Base-by-base conservation (phyloP, 1,140 invertebrate genomes). In the Philopotamus ludificatus region DNA sequence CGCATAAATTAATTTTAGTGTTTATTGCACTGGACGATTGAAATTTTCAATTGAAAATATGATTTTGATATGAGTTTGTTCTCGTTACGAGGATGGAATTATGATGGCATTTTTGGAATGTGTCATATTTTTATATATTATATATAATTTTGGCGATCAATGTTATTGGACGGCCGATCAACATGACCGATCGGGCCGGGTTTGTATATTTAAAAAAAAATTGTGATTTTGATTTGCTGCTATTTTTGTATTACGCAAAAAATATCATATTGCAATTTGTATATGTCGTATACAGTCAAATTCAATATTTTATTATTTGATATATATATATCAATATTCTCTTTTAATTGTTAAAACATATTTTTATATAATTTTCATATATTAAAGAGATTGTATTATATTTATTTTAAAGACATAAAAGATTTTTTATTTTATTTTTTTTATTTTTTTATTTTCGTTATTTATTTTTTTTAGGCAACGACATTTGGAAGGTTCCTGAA, bases 361-460 rank as follows among this genome's bases (percentile, higher is more conserved):
- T 47, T 47, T 47, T 47, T 47, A 47, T 47, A 47, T 47, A 47
- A 47, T 47, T 47, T 47, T 16, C 44, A 47, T 47, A 47, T 47
- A 47, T 47, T 47, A 16, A 47, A 47, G 44, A 47, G 44, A 47
- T 47, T 47, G 44, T 47, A 47, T 47, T 47, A 47, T 47, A 47
- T 47, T 47, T 47, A 47, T 47, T 47, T 47, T 47, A 47, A 9
- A 47, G 7, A 47, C 18, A 15, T 15, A 15, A 47, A 47, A 8
- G 18, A 8, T 15, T 7, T 15, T 47, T 47, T 47, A 15, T 47
- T 47, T 47, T 15, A 9, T 47, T 16, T 47, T 15, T 20, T 47
- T 47, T 47, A 4, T 12, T 47, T 47, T 47, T 47, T 4, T 8
- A 47, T 16, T 16, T 47, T 47, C 10, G n/a, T 39, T 39, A 8